A percentile compares a stretch with the other conserved stretches of the same genome.
phyloP scores from a whole-genome alignment of 1,140 invertebrate genomes.

The Drosophila mayri region DNA sequence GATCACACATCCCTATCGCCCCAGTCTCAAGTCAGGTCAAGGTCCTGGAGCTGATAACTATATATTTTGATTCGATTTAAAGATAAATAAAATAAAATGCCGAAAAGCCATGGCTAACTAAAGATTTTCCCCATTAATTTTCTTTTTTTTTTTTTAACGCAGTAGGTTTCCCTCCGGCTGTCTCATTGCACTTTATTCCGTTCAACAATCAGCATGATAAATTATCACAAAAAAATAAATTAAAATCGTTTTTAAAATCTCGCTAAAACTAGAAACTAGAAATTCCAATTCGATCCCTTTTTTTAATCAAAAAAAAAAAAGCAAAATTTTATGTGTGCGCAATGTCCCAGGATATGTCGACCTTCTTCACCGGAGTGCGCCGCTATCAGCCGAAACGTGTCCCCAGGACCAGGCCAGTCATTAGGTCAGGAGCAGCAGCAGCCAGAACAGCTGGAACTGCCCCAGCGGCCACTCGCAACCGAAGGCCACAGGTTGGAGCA shows the following conservation, averaged over 20 bases:
- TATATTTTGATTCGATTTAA: not conserved
- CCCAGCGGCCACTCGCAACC: not conserved
- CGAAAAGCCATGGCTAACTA: not conserved
- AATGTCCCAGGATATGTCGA: constrained; percentile 18
- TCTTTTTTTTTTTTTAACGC: too few relatives aligned
- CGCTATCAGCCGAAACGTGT: not conserved
- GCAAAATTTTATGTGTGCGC: constrained; percentile 1
- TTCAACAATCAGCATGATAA: constrained; percentile 35
- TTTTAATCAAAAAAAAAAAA: not conserved
- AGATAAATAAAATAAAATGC: not conserved
- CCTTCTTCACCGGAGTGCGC: constrained; percentile 2
- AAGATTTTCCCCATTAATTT: too few relatives aligned
- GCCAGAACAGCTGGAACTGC: not conserved
- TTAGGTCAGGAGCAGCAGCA: not conserved
- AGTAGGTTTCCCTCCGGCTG: not conserved
- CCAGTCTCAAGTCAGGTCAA: not conserved
- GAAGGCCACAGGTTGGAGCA: not conserved
- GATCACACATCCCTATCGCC: not conserved
- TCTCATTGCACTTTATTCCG: constrained; percentile 10
- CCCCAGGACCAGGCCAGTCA: not conserved
- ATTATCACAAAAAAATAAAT: constrained; percentile 21
- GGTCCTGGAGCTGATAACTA: not conserved
- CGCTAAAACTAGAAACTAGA: constrained; percentile 7
- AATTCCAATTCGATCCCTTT: constrained; percentile 22
- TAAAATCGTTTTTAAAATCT: constrained; percentile 33